Conservation (phyloP, 2,113 vertebrate species). For the Centropus unirufus region DNA sequence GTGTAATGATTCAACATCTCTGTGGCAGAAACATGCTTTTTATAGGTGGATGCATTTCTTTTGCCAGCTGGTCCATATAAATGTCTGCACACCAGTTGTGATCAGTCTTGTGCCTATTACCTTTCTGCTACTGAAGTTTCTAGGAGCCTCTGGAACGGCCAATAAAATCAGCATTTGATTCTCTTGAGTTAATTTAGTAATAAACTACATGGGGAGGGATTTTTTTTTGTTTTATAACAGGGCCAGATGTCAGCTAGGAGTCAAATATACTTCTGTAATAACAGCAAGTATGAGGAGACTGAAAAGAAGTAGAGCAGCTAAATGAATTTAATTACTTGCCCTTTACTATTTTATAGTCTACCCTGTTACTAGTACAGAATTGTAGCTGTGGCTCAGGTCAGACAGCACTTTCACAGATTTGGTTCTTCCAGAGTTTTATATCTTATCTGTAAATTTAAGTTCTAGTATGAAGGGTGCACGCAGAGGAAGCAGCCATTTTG, state of each 20-base stretch:
- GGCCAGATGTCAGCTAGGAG: neutral
- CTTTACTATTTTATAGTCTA: neutral
- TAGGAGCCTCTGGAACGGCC: neutral
- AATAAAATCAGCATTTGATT: neutral
- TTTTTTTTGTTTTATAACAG: neutral
- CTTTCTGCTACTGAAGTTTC: neutral
- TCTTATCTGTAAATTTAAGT: neutral
- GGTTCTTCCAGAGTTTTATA: slow-evolving; percentile 19
- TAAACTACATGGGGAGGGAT: neutral
- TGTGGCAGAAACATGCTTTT: neutral
- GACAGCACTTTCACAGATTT: slow-evolving; percentile 11
- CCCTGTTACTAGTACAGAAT: neutral
- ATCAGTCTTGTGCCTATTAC: neutral
- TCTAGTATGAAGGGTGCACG: neutral
- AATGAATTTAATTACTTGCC: neutral
- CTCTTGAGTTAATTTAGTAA: neutral
- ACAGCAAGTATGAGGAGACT: neutral
- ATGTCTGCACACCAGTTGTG: neutral
- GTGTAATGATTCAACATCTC: neutral
- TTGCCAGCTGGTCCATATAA: neutral
- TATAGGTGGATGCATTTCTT: neutral
- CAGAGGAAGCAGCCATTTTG: neutral
- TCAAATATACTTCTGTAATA: neutral
- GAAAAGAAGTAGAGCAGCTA: neutral
- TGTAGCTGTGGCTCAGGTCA: neutral